These are phyloP conservation scores for Dicaeum eximium DNA, from an alignment of 2,113 vertebrate genomes.

Conservation along the genomic window DNA sequence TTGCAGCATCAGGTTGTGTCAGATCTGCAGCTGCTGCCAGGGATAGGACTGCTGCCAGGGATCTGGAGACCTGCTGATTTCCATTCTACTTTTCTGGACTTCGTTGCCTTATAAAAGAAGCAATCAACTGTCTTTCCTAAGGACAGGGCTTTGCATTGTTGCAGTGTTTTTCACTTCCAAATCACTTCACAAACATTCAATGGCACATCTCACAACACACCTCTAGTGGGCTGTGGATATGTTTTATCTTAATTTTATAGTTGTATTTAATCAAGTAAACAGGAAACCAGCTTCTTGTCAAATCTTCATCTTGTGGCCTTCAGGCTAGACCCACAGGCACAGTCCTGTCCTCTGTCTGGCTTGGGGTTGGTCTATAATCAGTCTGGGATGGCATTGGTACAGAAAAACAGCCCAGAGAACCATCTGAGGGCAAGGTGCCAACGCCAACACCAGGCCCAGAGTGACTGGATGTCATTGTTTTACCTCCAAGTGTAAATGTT, in stretches of 20 bases:
- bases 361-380: background rate
- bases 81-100: background rate
- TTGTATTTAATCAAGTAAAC: background rate
- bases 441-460: background rate
- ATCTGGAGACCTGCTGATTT: background rate
- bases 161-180: background rate
- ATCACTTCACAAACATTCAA: background rate
- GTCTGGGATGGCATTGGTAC: background rate
- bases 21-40: background rate
- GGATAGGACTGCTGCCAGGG: background rate
- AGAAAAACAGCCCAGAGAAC: background rate
- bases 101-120: background rate
- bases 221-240: background rate
- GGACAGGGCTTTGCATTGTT: background rate
- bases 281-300: conserved; percentile 1
- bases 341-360: background rate
- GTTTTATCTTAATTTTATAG: background rate
- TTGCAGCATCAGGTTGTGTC: background rate
- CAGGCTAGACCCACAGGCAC: background rate
- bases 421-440: background rate
- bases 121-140: background rate
- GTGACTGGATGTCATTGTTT: background rate
- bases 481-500: background rate
- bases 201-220: background rate
- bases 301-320: background rate